Evolutionary conservation across 2,113 vertebrate genomes (phyloP).

Genomic region (Carassius auratus): DNA sequence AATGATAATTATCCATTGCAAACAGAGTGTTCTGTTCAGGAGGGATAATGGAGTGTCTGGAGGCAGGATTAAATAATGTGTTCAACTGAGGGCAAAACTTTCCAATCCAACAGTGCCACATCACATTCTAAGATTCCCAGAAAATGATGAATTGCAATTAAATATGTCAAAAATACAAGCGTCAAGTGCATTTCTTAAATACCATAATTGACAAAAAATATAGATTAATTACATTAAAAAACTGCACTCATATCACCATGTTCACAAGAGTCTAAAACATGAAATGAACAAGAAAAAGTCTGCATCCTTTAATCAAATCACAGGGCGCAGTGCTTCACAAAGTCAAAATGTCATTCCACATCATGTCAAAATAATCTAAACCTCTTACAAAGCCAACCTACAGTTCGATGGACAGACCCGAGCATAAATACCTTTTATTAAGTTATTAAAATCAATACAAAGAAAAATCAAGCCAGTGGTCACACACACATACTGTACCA

Average conservation of each 20-base stretch:
- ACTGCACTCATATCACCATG: not conserved
- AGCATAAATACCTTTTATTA: not conserved
- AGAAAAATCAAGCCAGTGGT: not conserved
- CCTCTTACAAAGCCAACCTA: not conserved
- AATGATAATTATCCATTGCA: not conserved
- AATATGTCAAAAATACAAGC: not conserved
- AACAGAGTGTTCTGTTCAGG: slow-evolving; percentile 23
- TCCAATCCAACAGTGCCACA: slow-evolving; percentile 2
- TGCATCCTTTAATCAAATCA: not conserved
- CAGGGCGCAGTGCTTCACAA: not conserved
- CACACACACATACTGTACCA: not conserved
- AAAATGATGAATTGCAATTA: not conserved
- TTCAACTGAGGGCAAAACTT: slow-evolving; percentile 26
- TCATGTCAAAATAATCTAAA: slow-evolving; percentile 10
- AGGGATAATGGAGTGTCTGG: slow-evolving; percentile 20
- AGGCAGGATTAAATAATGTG: slow-evolving; percentile 16
- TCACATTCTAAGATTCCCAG: not conserved
- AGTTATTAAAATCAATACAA: slow-evolving; percentile 11
- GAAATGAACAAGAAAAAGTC: not conserved
- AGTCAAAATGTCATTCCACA: slow-evolving; percentile 9
- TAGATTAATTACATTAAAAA: not conserved
- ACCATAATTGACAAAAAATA: not conserved
- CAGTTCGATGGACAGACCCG: not conserved
- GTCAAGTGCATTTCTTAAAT: not conserved
- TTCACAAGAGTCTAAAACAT: not conserved